Percentiles rank a stretch among this genome's conserved stretches.
These are phyloP conservation scores for Allolobophora icterica DNA, from an alignment of 2,888 invertebrate genomes.

Conservation along the genomic window DNA sequence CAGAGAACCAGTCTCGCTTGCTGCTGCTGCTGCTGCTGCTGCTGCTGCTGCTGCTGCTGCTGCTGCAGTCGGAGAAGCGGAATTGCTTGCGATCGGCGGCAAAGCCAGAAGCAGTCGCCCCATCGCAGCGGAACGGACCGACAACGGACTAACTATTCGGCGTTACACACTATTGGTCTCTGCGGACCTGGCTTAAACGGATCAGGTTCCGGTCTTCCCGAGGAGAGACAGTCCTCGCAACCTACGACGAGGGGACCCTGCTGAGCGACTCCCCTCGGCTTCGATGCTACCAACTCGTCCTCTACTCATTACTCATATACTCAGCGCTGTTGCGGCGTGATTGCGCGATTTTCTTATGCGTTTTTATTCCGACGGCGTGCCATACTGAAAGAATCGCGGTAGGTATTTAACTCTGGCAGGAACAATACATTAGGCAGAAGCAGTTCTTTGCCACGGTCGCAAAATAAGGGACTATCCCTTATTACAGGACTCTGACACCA, in stretches of 20 bases:
- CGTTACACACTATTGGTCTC: neutral
- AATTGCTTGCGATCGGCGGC: neutral
- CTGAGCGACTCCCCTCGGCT: neutral
- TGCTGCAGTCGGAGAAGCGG: neutral
- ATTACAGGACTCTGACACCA: neutral
- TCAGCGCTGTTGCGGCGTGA: neutral
- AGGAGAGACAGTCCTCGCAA: neutral
- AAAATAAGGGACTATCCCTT: neutral
- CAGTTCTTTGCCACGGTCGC: neutral
- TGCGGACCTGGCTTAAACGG: neutral
- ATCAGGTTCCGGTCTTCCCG: neutral
- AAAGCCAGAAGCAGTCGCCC: neutral
- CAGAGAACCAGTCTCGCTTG: neutral
- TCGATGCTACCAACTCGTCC: neutral
- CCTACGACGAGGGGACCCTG: neutral
- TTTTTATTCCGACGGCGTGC: neutral
- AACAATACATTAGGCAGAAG: neutral
- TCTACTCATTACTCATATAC: neutral
- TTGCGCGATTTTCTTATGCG: neutral
- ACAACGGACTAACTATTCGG: neutral
- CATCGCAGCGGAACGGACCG: neutral
- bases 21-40: no score
- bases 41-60: no score
- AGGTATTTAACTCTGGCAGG: neutral
- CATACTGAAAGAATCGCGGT: neutral